Conservation (phyloP, 1,140 invertebrate genomes). For the Tetramorium parvispinum region DNA sequence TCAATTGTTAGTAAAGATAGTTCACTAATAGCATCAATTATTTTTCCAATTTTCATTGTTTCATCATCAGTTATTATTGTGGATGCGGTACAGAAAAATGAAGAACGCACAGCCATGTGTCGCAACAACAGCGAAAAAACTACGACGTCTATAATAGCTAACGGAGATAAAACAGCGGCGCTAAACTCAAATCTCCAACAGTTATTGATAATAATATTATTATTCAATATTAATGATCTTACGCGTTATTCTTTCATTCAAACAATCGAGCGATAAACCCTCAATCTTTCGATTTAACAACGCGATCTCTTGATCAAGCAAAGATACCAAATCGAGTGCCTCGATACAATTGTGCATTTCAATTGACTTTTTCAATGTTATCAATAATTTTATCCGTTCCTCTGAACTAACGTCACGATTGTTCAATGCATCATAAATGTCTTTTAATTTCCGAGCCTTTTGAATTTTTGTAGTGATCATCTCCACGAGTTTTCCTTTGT, state of each 20-base stretch:
- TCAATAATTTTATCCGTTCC: conserved; percentile 87
- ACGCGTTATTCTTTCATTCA: conserved; percentile 87
- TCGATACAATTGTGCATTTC: conserved; percentile 86
- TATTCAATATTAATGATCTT: conserved; percentile 43
- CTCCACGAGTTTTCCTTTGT: conserved; percentile 86
- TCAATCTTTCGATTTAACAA: conserved; percentile 86
- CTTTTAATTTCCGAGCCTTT: conserved; percentile 87
- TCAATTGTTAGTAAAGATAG: conserved; percentile 5
- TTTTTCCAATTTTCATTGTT: background rate
- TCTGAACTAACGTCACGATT: conserved; percentile 84
- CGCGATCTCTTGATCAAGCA: conserved; percentile 88
- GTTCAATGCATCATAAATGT: conserved; percentile 86
- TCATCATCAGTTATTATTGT: background rate
- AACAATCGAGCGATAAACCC: conserved; percentile 84
- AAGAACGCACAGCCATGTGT: no score
- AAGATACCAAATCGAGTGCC: conserved; percentile 86
- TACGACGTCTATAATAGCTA: no score
- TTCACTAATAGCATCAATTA: background rate
- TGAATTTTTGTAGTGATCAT: conserved; percentile 90
- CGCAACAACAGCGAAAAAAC: no score
- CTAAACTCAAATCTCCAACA: no score
- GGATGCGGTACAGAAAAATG: no score
- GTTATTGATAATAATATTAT: conserved; percentile 13
- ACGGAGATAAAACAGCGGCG: no score
- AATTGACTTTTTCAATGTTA: conserved; percentile 86